Percentiles rank a stretch among this genome's conserved stretches.
Evolutionary conservation across 1,140 invertebrate species (phyloP).

Genomic region (Tetragnatha versicolor): DNA sequence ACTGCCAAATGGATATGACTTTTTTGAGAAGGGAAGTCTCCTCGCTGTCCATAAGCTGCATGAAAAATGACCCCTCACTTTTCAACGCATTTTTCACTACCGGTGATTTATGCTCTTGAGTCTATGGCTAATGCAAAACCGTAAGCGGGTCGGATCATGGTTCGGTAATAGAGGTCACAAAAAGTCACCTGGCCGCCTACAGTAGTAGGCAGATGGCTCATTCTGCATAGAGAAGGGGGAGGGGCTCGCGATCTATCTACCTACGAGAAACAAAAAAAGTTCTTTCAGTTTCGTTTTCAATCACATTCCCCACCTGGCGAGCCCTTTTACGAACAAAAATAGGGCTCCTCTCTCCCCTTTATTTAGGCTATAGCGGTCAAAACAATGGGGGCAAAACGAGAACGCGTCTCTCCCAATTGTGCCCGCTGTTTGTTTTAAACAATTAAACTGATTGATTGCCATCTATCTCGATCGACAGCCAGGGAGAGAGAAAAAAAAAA

Average conservation of each 20-base stretch:
- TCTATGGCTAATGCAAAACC: no score
- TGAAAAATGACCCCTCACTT: no score
- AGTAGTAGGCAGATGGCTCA: neutral
- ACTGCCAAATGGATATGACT: no score
- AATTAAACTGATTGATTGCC: conserved; percentile 29
- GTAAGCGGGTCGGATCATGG: neutral
- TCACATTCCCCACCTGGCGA: conserved; percentile 22
- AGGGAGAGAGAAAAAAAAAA: neutral
- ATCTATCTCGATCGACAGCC: neutral
- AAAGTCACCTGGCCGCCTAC: neutral
- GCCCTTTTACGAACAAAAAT: conserved; percentile 34
- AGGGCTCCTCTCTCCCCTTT: conserved; percentile 13
- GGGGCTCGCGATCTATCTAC: conserved; percentile 7
- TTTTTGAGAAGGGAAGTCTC: no score
- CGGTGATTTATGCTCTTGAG: no score
- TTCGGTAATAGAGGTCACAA: conserved; percentile 1
- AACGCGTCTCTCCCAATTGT: conserved; percentile 6
- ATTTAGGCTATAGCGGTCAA: conserved; percentile 15
- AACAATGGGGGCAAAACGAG: conserved; percentile 33
- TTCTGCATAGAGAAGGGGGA: neutral
- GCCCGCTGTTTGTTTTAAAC: conserved; percentile 27
- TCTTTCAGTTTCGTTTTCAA: conserved; percentile 25
- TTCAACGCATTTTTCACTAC: no score
- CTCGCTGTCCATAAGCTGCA: no score
- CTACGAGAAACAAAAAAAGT: conserved; percentile 4